Base-by-base conservation (phyloP, 2,113 vertebrate genomes). In the Stictonetta naevosa region DNA sequence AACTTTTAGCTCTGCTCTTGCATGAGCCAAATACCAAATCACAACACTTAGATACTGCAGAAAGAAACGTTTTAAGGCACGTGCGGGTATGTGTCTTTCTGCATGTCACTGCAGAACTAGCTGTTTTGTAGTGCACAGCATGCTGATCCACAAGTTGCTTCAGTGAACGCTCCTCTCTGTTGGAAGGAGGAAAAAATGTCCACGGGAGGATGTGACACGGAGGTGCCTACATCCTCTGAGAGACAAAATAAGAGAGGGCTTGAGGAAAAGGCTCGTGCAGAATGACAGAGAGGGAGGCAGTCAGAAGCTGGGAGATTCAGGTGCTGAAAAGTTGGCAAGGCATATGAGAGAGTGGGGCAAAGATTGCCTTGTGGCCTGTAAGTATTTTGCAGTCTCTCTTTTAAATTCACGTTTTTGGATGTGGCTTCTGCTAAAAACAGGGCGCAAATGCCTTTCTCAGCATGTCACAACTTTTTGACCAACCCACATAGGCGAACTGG, bases 401-500 rank as follows among this genome's bases (percentile, higher is more conserved):
- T 80, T 63, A 92, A 92, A 92, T 83, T 52, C 28, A 7, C 50
- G 64, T 92, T 60, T 60, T 52, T 93, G 87, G 46, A 94, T 82
- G 77, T 84, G 74, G 72, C 53, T 93, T 90, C 58, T 86, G 29
- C 76, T 78, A 88, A 92, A 93, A 93, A 92, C 52, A 90, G 88
- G 73, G 63, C 2, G 2, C 88, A 90, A 92, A 93, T 95, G 94
- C 94, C 83, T 92, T 88, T 94, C 88, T 93, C 88, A 92, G 86
- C 94, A 83, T 92, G 92, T 86, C 88, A 83, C 88, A 83, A 80
- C 77, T 83, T 80, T 94, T 83, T 93, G 96, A 93, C 96, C 92
- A 95, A n/a, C 95, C 94, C 88, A 96, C 95, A 42, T 2, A 94
- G 92, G 81, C 75, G 74, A 94, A 92, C 92, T 86, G 94, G 91